Conservation (phyloP, 2,888 invertebrate genomes). For the Acrobasis repandana region DNA sequence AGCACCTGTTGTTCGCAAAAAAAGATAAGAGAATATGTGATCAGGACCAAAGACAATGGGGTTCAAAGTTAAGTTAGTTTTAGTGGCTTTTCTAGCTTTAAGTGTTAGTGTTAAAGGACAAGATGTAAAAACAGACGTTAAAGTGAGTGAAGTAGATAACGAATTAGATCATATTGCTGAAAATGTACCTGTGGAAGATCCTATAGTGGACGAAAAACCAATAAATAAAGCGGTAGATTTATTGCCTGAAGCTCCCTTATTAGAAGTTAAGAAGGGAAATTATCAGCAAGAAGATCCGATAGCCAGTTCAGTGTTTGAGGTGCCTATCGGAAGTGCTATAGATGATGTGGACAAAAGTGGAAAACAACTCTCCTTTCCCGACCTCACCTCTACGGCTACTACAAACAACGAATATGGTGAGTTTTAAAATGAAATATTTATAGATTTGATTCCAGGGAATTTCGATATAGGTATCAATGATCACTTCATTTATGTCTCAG, state of each 20-base stretch:
- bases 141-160: conserved; percentile 31
- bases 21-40: conserved; percentile 60
- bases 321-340: conserved; percentile 56
- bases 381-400: conserved; percentile 50
- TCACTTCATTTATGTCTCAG: too few relatives aligned
- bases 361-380: conserved; percentile 51
- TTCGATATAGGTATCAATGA: too few relatives aligned
- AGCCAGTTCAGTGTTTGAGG: conserved; percentile 47
- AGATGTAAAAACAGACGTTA: conserved; percentile 45
- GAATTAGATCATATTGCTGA: conserved; percentile 30
- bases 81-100: conserved; percentile 59
- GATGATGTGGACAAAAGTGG: conserved; percentile 56
- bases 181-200: conserved; percentile 28
- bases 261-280: conserved; percentile 67
- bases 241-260: conserved; percentile 43
- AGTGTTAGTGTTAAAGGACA: conserved; percentile 69
- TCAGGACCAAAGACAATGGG: conserved; percentile 63
- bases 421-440: conserved; percentile 29
- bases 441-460: too few relatives aligned
- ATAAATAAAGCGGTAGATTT: conserved; percentile 53
- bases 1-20: conserved; percentile 65
- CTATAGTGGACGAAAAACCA: conserved; percentile 40
- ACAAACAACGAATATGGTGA: conserved; percentile 69
- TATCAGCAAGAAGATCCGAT: conserved; percentile 67
- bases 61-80: conserved; percentile 59